These are phyloP conservation scores for Drosophila mimetica DNA, from an alignment of 2,888 invertebrate genomes.

Conservation along the genomic window DNA sequence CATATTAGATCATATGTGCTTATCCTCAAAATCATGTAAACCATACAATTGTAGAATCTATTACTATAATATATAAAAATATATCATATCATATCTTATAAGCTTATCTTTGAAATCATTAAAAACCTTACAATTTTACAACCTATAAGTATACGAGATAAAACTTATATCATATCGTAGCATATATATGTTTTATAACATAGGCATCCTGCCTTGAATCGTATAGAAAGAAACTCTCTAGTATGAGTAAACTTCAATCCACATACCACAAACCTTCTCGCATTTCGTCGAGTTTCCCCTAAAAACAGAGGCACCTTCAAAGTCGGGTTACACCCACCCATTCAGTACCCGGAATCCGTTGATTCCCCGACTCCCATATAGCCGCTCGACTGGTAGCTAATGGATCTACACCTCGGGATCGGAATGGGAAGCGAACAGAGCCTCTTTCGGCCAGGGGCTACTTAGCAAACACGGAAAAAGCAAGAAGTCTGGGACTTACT, in stretches of 20 bases:
- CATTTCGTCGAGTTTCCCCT: slow-evolving; percentile 9
- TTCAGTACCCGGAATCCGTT: slow-evolving; percentile 3
- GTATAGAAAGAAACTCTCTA: neutral
- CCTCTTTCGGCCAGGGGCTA: slow-evolving; percentile 46
- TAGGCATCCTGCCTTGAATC: neutral
- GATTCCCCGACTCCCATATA: slow-evolving; percentile 27
- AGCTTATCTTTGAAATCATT: too few relatives aligned
- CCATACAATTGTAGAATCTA: too few relatives aligned
- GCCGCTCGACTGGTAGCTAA: slow-evolving; percentile 61
- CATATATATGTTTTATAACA: too few relatives aligned
- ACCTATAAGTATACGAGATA: too few relatives aligned
- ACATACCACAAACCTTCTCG: slow-evolving; percentile 4
- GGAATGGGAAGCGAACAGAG: slow-evolving; percentile 18
- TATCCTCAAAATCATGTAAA: too few relatives aligned
- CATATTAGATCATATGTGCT: too few relatives aligned
- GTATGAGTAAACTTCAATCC: neutral
- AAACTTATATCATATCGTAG: too few relatives aligned
- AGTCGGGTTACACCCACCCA: slow-evolving; percentile 37
- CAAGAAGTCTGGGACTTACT: slow-evolving; percentile 9
- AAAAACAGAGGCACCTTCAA: slow-evolving; percentile 7
- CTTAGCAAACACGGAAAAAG: slow-evolving; percentile 49
- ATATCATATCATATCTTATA: too few relatives aligned
- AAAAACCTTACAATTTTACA: too few relatives aligned
- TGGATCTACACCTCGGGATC: slow-evolving; percentile 72
- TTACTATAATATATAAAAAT: too few relatives aligned